phyloP scores from a whole-genome alignment of 2,888 invertebrate genomes.

The Acronicta psi region DNA sequence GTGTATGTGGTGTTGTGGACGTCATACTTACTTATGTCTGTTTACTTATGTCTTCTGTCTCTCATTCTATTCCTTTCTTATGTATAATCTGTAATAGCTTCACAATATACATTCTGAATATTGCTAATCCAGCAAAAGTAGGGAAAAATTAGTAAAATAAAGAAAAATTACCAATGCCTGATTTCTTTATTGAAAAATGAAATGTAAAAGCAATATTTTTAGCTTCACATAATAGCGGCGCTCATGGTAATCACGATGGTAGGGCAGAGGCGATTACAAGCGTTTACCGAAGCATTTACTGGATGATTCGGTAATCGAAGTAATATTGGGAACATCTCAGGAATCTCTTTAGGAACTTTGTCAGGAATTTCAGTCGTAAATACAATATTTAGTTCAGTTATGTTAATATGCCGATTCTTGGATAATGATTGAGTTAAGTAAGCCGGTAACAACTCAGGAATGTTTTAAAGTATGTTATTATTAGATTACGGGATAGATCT shows the following conservation, averaged over 20 bases:
- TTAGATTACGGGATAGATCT: neutral
- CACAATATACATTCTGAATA: too few relatives aligned
- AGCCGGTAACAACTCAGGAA: constrained; percentile 27
- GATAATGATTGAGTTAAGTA: constrained; percentile 62
- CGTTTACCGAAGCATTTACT: constrained; percentile 75
- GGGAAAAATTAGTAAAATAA: constrained; percentile 1
- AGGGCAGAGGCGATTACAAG: constrained; percentile 84
- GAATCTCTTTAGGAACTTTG: constrained; percentile 69
- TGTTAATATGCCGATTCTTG: constrained; percentile 64
- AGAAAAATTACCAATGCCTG: constrained; percentile 3
- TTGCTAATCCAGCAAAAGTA: too few relatives aligned
- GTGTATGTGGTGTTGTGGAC: too few relatives aligned
- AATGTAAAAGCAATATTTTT: constrained; percentile 61
- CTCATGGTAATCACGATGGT: constrained; percentile 80
- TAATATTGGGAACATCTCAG: constrained; percentile 77
- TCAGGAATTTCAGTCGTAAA: constrained; percentile 65
- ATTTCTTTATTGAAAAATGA: constrained; percentile 41
- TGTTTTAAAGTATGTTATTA: constrained; percentile 26
- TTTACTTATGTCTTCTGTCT: too few relatives aligned
- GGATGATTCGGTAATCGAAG: constrained; percentile 83
- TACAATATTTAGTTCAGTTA: constrained; percentile 70
- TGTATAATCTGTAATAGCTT: too few relatives aligned
- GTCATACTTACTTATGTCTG: too few relatives aligned
- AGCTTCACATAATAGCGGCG: constrained; percentile 73
- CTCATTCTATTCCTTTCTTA: too few relatives aligned